These are phyloP conservation scores for Triplophysa bombifrons DNA, from an alignment of 2,797 vertebrate species.

Conservation along the genomic window DNA sequence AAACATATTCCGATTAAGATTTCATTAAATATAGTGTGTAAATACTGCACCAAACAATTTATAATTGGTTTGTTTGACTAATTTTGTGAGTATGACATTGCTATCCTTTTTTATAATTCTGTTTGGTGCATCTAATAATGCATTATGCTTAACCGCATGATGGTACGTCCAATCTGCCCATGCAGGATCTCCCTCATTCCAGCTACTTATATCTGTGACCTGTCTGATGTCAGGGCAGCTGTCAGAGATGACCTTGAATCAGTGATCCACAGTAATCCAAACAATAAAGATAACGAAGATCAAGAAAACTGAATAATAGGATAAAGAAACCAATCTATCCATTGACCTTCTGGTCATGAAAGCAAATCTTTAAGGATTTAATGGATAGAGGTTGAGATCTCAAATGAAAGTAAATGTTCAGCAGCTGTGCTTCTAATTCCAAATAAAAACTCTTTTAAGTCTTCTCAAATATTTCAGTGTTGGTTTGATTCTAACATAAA, in stretches of 20 bases:
- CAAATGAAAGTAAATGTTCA: slow-evolving; percentile 15
- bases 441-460: slow-evolving; percentile 38
- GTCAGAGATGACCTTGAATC: neutral
- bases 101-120: no score
- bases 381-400: neutral
- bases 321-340: neutral
- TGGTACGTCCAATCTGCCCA: neutral
- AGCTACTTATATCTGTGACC: neutral
- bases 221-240: neutral
- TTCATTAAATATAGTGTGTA: no score
- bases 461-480: slow-evolving; percentile 28
- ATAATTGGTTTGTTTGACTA: no score
- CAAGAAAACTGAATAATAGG: neutral
- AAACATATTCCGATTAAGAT: no score
- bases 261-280: no score
- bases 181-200: neutral
- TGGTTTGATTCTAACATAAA: slow-evolving; percentile 27
- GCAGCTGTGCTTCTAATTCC: neutral
- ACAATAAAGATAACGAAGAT: neutral
- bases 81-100: no score
- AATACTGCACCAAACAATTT: no score
- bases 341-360: neutral
- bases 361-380: neutral
- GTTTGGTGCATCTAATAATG: no score
- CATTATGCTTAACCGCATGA: neutral